phyloP scores from a whole-genome alignment of 2,113 vertebrate species.

The Tychaedon coryphoeus region DNA sequence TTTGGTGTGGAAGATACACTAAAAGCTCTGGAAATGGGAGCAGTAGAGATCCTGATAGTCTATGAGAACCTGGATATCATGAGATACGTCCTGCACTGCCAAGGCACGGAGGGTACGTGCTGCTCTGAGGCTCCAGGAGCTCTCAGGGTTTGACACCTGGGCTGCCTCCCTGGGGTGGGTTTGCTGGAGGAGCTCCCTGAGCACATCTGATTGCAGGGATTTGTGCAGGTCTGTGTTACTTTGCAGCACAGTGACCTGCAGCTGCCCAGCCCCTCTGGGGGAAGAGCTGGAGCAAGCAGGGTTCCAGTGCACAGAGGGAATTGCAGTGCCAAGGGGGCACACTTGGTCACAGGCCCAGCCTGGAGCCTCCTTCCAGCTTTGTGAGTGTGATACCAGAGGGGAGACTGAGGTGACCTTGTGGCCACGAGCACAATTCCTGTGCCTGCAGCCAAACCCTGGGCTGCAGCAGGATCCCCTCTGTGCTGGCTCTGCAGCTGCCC shows the following conservation, averaged over 20 bases:
- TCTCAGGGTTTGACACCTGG: neutral
- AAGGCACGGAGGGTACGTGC: constrained; percentile 88
- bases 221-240: neutral
- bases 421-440: neutral
- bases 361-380: neutral
- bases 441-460: neutral
- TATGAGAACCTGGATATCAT: constrained; percentile 99
- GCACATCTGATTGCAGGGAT: neutral
- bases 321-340: neutral
- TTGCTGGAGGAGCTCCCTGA: neutral
- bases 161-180: neutral
- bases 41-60: constrained; percentile 98
- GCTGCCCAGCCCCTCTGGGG: neutral
- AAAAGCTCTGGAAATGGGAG: constrained; percentile 99
- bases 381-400: neutral
- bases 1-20: constrained; percentile 98
- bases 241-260: neutral
- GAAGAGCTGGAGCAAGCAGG: neutral
- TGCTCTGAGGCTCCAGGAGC: neutral
- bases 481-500: neutral
- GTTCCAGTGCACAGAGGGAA: neutral
- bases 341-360: neutral
- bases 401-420: neutral
- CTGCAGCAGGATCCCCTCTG: neutral
- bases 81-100: constrained; percentile 96